These are phyloP conservation scores for Escarpia spicata DNA, from an alignment of 2,888 invertebrate genomes.

Conservation along the genomic window DNA sequence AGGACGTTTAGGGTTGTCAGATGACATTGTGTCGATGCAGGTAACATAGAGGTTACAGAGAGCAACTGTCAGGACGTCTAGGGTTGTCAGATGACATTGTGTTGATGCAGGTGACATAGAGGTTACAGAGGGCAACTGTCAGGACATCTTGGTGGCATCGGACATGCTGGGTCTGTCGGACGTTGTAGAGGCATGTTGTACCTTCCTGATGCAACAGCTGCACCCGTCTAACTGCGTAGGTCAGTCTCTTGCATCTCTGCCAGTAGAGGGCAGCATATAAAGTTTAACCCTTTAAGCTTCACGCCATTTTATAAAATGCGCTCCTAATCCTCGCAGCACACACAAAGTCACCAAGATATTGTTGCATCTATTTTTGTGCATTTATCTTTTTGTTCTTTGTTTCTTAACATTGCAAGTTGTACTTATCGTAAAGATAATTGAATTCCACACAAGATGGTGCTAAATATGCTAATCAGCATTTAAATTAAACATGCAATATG, in stretches of 20 bases:
- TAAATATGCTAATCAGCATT: too few relatives aligned
- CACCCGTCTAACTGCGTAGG: constrained; percentile 89
- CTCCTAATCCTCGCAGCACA: too few relatives aligned
- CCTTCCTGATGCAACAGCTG: constrained; percentile 84
- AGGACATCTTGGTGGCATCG: constrained; percentile 87
- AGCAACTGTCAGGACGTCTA: too few relatives aligned
- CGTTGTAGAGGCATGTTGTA: constrained; percentile 83
- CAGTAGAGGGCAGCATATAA: neutral
- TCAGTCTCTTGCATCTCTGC: constrained; percentile 69
- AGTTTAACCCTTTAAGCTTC: neutral
- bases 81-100: neutral
- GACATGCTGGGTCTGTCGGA: constrained; percentile 91
- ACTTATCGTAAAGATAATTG: too few relatives aligned
- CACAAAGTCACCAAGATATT: too few relatives aligned
- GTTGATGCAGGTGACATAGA: constrained; percentile 52
- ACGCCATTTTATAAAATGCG: too few relatives aligned
- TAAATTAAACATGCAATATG: too few relatives aligned
- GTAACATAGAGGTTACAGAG: constrained; percentile 66
- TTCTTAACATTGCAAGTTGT: too few relatives aligned
- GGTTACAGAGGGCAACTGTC: constrained; percentile 78
- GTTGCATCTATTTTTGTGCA: too few relatives aligned
- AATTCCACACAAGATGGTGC: too few relatives aligned
- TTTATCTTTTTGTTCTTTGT: too few relatives aligned
- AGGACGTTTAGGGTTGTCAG: neutral
- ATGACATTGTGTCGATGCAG: constrained; percentile 41